phyloP scores from a whole-genome alignment of 1,140 invertebrate species.

The Bombus balteatus region DNA sequence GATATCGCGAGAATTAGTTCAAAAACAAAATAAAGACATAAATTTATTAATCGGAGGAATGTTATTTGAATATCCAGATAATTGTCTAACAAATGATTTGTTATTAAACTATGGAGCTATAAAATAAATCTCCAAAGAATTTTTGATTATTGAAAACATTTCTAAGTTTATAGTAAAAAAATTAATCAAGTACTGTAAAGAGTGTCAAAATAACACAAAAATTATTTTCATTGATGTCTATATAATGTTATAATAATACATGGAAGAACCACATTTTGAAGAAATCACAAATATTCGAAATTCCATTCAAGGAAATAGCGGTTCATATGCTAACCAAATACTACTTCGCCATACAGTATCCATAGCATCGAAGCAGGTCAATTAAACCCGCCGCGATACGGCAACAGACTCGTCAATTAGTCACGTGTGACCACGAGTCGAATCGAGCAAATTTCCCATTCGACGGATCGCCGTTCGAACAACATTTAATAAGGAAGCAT shows the following conservation, averaged over 20 bases:
- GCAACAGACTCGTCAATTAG: slow-evolving; percentile 18
- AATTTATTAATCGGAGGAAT: not conserved
- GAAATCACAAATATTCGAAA: not conserved
- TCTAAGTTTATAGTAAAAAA: too few species aligned
- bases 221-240: too few species aligned
- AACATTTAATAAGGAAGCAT: slow-evolving; percentile 29
- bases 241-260: too few species aligned
- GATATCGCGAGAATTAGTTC: not conserved
- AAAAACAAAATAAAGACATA: not conserved
- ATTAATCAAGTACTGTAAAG: not conserved
- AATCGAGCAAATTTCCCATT: slow-evolving; percentile 30
- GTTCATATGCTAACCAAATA: not conserved
- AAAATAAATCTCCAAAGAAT: too few species aligned
- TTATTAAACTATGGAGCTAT: too few species aligned
- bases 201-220: too few species aligned
- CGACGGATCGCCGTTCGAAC: not conserved
- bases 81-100: too few species aligned
- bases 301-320: not conserved
- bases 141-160: too few species aligned
- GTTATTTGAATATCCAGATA: too few species aligned
- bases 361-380: not conserved
- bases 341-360: not conserved
- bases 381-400: slow-evolving; percentile 1
- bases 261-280: too few species aligned
- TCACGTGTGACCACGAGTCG: slow-evolving; percentile 22